These are phyloP conservation scores for Plecturocebus donacophilus DNA, from an alignment of 2,113 vertebrate species.

Conservation along the genomic window DNA sequence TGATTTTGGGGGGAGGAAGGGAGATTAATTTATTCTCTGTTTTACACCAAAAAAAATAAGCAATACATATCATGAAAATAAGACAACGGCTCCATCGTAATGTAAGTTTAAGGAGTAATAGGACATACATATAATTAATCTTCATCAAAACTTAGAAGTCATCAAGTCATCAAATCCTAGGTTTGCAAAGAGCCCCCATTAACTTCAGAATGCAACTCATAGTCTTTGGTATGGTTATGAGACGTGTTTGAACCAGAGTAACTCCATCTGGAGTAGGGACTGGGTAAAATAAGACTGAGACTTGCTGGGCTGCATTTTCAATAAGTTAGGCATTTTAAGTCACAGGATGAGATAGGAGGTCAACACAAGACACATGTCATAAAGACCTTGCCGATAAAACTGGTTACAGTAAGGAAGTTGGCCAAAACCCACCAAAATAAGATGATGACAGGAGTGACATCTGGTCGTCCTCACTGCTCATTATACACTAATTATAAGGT, in stretches of 20 bases:
- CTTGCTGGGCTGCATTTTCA: neutral
- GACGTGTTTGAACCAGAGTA: no score
- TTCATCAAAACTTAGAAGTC: neutral
- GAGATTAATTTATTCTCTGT: neutral
- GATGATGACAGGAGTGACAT: no score
- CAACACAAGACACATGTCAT: no score
- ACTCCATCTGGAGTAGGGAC: no score
- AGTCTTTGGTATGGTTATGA: neutral
- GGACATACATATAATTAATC: neutral
- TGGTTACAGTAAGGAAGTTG: no score
- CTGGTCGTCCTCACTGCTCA: no score
- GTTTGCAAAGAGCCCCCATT: neutral
- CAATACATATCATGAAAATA: neutral
- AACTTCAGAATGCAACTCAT: neutral
- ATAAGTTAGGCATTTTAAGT: no score
- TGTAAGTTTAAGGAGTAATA: neutral
- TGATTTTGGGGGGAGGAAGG: neutral
- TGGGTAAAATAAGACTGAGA: no score
- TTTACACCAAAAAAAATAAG: neutral
- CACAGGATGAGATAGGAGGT: no score
- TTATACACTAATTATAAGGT: no score
- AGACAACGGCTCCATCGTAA: neutral
- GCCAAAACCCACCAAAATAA: no score
- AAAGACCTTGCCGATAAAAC: no score
- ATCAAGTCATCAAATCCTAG: neutral